A percentile compares a stretch with the other conserved stretches of the same genome.
These are phyloP conservation scores for Adela reaumurella DNA, from an alignment of 2,888 invertebrate species.

Conservation along the genomic window DNA sequence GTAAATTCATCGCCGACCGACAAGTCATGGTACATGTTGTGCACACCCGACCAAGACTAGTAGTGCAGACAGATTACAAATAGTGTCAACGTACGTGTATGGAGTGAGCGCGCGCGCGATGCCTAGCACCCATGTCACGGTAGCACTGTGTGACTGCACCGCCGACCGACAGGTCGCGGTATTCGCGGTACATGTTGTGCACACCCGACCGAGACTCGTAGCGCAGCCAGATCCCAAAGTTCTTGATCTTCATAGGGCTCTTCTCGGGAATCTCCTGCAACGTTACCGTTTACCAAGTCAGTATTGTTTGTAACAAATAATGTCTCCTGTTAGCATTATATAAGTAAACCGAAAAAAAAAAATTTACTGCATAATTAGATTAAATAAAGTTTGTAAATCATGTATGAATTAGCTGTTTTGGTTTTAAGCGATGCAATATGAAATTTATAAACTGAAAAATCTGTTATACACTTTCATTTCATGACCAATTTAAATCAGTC, in stretches of 20 bases:
- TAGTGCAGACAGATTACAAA: conserved; percentile 99
- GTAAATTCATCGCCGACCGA: conserved; percentile 96
- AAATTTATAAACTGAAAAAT: too few species aligned
- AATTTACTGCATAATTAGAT: too few species aligned
- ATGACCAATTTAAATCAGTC: background rate
- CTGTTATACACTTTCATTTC: too few species aligned
- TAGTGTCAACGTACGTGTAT: conserved; percentile 73
- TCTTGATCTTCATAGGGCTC: conserved; percentile 93
- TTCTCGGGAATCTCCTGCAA: conserved; percentile 79
- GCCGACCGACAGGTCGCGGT: conserved; percentile 92
- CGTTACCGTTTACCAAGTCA: too few species aligned
- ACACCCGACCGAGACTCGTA: conserved; percentile 98
- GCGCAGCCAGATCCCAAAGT: conserved; percentile 98
- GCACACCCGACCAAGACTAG: conserved; percentile 96
- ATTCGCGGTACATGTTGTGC: conserved; percentile 99
- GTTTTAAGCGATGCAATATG: too few species aligned
- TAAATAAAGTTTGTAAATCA: too few species aligned
- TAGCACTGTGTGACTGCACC: conserved; percentile 98
- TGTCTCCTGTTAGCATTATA: too few species aligned
- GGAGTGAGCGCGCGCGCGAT: conserved; percentile 95
- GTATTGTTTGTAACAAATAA: too few species aligned
- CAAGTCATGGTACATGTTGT: conserved; percentile 99
- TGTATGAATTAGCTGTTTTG: too few species aligned
- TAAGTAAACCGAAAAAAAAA: too few species aligned
- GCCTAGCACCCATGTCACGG: conserved; percentile 97